phyloP scores from a whole-genome alignment of 1,140 invertebrate species.

The Hormaphis cornu region DNA sequence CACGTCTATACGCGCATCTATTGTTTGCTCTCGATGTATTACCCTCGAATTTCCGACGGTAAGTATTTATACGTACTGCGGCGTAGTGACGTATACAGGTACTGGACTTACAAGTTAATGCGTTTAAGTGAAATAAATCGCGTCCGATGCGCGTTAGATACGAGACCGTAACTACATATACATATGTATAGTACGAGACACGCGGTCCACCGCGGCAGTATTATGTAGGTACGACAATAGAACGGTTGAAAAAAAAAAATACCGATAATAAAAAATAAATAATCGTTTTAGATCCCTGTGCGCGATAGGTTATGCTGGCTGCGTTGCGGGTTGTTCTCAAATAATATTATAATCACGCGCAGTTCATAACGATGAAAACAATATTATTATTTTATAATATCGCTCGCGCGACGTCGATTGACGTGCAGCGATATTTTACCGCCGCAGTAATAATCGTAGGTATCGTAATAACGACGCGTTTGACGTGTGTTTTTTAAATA shows the following conservation, averaged over 20 bases:
- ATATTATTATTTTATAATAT: too few relatives aligned
- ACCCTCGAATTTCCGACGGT: background rate
- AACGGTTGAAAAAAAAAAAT: background rate
- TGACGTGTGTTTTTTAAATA: too few relatives aligned
- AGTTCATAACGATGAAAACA: too few relatives aligned
- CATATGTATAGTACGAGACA: too few relatives aligned
- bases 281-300: slow-evolving; percentile 11
- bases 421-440: background rate
- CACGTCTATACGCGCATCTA: too few relatives aligned
- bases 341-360: too few relatives aligned
- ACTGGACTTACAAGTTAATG: background rate
- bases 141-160: background rate
- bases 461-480: too few relatives aligned
- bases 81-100: background rate
- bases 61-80: too few relatives aligned
- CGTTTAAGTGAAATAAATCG: slow-evolving; percentile 2
- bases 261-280: background rate
- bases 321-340: too few relatives aligned
- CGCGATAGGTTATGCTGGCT: background rate
- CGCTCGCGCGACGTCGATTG: background rate
- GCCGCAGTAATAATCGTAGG: too few relatives aligned
- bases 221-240: slow-evolving; percentile 1
- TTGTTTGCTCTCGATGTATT: background rate
- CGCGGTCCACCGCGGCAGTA: too few relatives aligned
- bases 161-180: background rate